These are phyloP conservation scores for Folsomia candida DNA, from an alignment of 2,888 invertebrate species.

Conservation along the genomic window DNA sequence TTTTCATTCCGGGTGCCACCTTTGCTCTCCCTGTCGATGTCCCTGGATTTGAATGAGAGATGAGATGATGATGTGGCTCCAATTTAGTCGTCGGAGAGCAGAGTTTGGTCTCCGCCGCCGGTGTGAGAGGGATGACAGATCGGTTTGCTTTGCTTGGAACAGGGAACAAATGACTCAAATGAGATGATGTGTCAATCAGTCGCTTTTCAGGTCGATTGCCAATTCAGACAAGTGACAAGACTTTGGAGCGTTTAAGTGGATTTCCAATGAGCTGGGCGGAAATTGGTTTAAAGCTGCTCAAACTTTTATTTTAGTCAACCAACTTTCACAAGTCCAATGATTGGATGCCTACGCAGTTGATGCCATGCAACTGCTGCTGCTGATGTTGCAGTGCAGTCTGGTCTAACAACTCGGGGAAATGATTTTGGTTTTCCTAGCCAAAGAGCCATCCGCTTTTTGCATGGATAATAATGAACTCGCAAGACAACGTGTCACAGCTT, in stretches of 20 bases:
- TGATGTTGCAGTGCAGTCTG: no score
- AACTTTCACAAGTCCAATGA: no score
- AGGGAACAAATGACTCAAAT: slow-evolving; percentile 17
- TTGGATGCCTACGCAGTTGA: no score
- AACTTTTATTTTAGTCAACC: no score
- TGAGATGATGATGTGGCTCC: no score
- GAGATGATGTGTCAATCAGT: slow-evolving; percentile 25
- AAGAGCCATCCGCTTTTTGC: no score
- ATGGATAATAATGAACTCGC: no score
- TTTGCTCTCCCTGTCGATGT: slow-evolving; percentile 1
- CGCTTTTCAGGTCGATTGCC: neutral
- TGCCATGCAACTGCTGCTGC: no score
- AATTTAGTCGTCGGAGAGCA: neutral
- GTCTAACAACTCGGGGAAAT: no score
- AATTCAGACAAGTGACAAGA: neutral
- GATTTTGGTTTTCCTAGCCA: no score
- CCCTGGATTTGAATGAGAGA: neutral
- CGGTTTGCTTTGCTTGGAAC: neutral
- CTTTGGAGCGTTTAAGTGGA: neutral
- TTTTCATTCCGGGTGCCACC: slow-evolving; percentile 5
- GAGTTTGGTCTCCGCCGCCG: neutral
- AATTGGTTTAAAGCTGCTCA: neutral
- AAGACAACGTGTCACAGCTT: no score
- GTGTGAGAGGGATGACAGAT: slow-evolving; percentile 9
- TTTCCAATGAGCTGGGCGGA: neutral